phyloP scores from a whole-genome alignment of 2,113 vertebrate species.

The Uria lomvia region DNA sequence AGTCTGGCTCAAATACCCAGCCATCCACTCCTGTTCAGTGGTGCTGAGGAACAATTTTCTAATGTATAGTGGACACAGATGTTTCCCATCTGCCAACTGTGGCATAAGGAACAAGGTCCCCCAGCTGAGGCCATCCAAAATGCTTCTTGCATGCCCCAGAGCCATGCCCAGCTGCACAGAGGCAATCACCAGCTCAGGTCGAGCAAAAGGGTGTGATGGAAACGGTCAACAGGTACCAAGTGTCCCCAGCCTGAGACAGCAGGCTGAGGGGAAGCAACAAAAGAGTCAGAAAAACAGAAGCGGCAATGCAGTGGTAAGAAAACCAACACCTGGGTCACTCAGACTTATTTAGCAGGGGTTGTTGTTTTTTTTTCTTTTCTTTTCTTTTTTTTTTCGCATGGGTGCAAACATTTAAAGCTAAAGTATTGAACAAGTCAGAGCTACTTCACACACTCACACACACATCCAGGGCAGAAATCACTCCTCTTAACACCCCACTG shows the following conservation, averaged over 20 bases:
- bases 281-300: neutral
- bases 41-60: neutral
- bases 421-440: neutral
- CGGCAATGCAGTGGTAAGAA: neutral
- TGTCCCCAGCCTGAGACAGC: neutral
- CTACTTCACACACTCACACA: neutral
- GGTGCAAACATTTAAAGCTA: neutral
- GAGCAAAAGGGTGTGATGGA: neutral
- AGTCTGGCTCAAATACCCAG: neutral
- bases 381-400: neutral
- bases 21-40: neutral
- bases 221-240: neutral
- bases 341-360: neutral
- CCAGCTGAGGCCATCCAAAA: neutral
- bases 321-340: neutral
- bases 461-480: neutral
- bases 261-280: neutral
- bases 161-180: neutral
- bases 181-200: neutral
- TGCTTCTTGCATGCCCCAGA: neutral
- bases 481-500: neutral
- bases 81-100: neutral
- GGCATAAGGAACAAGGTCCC: neutral
- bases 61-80: neutral
- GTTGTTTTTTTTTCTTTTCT: no score